Percentiles rank a stretch among this genome's conserved stretches.
phyloP scores from a whole-genome alignment of 53 echinoderm and acorn worm genomes.

The Henricia sp. region DNA sequence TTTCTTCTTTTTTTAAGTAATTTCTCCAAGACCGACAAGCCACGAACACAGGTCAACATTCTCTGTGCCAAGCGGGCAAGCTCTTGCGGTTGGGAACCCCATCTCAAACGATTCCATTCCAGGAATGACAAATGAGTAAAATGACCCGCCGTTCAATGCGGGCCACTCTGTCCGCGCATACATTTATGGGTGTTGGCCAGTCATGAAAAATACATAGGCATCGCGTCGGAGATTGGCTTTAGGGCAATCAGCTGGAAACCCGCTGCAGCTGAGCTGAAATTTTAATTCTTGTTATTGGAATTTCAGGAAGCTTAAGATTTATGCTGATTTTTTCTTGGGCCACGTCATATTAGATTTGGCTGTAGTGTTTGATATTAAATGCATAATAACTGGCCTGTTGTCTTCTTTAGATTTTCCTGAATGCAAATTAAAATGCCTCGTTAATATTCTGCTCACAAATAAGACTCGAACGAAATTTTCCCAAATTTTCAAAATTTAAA shows the following conservation, averaged over 20 bases:
- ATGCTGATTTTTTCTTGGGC: too few species aligned
- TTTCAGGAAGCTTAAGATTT: slow-evolving; percentile 3
- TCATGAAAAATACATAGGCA: slow-evolving; percentile 53
- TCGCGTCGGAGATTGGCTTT: slow-evolving; percentile 21
- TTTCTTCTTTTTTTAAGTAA: too few species aligned
- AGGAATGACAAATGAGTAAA: slow-evolving; percentile 39
- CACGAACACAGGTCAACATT: slow-evolving; percentile 42
- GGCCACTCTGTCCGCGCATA: slow-evolving; percentile 26
- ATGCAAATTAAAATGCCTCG: too few species aligned
- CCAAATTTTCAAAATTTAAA: too few species aligned
- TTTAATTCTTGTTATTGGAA: slow-evolving; percentile 20
- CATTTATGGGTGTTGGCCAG: slow-evolving; percentile 45
- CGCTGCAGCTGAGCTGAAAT: slow-evolving; percentile 13
- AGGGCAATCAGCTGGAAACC: slow-evolving; percentile 38
- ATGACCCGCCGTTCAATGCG: neutral
- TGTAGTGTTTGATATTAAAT: too few species aligned
- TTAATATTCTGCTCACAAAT: too few species aligned
- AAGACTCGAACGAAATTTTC: too few species aligned
- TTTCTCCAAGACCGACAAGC: too few species aligned
- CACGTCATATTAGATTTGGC: too few species aligned
- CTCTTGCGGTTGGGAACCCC: slow-evolving; percentile 7
- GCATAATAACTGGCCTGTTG: too few species aligned
- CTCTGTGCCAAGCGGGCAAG: neutral
- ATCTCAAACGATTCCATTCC: slow-evolving; percentile 26
- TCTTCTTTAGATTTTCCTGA: too few species aligned